Percentiles rank a stretch among this genome's conserved stretches.
These are phyloP conservation scores for Amblyopsis rosae DNA, from an alignment of 2,113 vertebrate genomes.

Conservation along the genomic window DNA sequence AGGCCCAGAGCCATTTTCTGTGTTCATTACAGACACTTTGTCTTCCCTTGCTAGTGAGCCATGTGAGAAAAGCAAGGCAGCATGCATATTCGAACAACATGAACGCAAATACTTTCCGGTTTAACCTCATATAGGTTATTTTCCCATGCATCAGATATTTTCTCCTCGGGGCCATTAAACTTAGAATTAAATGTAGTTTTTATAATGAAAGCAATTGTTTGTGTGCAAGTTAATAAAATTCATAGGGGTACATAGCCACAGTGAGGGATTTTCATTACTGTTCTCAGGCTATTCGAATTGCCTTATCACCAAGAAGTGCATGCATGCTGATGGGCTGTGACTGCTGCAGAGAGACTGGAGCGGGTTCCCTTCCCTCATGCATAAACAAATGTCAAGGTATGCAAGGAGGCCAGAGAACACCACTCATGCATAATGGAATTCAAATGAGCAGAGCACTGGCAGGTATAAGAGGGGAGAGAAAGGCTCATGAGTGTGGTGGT, in stretches of 20 bases:
- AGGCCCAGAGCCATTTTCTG: conserved; percentile 30
- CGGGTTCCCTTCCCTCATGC: conserved; percentile 39
- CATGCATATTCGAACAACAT: conserved; percentile 11
- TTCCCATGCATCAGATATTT: conserved; percentile 38
- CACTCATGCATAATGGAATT: conserved; percentile 36
- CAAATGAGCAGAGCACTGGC: conserved; percentile 23
- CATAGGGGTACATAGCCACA: conserved; percentile 38
- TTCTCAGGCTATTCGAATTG: conserved; percentile 50
- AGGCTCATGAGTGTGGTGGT: not conserved
- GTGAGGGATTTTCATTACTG: conserved; percentile 51
- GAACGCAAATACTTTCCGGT: conserved; percentile 23
- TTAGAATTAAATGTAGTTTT: conserved; percentile 56
- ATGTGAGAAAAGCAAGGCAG: conserved; percentile 11
- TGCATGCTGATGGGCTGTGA: conserved; percentile 47
- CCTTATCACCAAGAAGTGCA: conserved; percentile 31
- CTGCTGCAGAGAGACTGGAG: conserved; percentile 34
- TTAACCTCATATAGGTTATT: conserved; percentile 33
- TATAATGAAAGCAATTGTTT: conserved; percentile 69
- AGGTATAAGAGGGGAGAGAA: not conserved
- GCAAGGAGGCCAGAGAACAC: conserved; percentile 20
- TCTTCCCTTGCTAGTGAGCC: conserved; percentile 8
- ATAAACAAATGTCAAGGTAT: conserved; percentile 62
- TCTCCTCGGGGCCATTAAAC: conserved; percentile 24
- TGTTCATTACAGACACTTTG: conserved; percentile 26
- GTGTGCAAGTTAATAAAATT: conserved; percentile 61